Percentiles rank a stretch among this genome's conserved stretches.
These are phyloP conservation scores for Poecile atricapillus DNA, from an alignment of 2,113 vertebrate species.

Conservation along the genomic window DNA sequence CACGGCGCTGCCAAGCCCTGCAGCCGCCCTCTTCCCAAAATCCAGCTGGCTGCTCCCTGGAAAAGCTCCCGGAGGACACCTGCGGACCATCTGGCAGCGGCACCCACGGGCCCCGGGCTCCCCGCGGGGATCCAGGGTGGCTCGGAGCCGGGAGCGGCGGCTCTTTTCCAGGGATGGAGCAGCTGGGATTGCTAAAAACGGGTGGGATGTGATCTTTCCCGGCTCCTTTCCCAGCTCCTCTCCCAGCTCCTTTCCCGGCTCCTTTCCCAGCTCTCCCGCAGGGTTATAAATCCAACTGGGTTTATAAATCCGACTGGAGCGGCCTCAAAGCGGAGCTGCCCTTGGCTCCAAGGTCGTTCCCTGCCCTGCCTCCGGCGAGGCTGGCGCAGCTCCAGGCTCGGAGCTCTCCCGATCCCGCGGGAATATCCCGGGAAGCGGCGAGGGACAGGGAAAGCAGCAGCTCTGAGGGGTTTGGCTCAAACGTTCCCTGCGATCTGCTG, in stretches of 20 bases:
- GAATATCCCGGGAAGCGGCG: constrained; percentile 20
- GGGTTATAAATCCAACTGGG: not conserved
- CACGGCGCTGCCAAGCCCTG: not conserved
- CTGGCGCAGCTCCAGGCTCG: not conserved
- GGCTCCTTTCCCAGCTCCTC: not conserved
- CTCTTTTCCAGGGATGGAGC: not conserved
- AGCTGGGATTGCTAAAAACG: not conserved
- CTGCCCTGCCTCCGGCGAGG: fast-evolving
- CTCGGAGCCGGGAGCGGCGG: not conserved
- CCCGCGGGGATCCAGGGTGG: not conserved
- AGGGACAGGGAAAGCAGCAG: constrained; percentile 18
- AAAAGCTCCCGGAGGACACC: not conserved
- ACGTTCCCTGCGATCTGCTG: constrained; percentile 17
- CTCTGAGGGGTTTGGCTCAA: not conserved
- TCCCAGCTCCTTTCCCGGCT: not conserved
- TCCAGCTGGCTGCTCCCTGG: not conserved
- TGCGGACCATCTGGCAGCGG: constrained; percentile 4
- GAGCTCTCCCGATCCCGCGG: not conserved
- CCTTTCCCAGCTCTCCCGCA: not conserved
- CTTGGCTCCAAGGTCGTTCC: not conserved
- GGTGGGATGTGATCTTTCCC: not conserved
- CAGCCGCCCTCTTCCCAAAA: not conserved
- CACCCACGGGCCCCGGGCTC: not conserved
- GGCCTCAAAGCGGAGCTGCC: not conserved
- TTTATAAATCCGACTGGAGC: not conserved